These are phyloP conservation scores for Drosophila navojoa DNA, from an alignment of 1,140 invertebrate genomes.

Conservation along the genomic window DNA sequence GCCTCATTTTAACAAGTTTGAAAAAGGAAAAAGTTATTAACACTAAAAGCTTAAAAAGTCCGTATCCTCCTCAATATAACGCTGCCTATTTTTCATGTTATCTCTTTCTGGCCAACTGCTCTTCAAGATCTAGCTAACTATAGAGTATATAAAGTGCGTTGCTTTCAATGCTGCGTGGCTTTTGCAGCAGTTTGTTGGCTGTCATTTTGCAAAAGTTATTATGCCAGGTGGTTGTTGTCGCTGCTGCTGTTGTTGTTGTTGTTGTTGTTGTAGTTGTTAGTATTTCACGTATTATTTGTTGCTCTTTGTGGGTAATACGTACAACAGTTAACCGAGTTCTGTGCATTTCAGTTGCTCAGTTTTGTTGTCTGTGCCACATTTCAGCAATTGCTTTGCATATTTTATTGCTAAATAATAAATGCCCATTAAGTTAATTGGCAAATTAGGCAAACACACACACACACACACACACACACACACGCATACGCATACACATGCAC, in stretches of 20 bases:
- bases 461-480: conserved; percentile 31
- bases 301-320: conserved; percentile 57
- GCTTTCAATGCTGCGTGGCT: not conserved
- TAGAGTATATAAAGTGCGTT: conserved; percentile 46
- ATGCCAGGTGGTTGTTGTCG: conserved; percentile 57
- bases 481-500: conserved; percentile 29
- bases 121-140: not conserved
- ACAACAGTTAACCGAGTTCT: conserved; percentile 67
- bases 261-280: conserved; percentile 13
- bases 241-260: conserved; percentile 2
- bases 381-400: conserved; percentile 80
- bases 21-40: too few species aligned
- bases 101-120: not conserved
- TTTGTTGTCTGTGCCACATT: conserved; percentile 62
- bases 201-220: conserved; percentile 76
- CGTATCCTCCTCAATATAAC: too few species aligned
- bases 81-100: not conserved
- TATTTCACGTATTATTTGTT: conserved; percentile 32
- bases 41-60: too few species aligned
- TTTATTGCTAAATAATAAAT: conserved; percentile 83
- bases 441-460: conserved; percentile 71
- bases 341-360: conserved; percentile 25
- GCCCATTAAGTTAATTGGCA: conserved; percentile 82
- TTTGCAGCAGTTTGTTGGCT: conserved; percentile 69
- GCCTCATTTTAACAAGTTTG: too few species aligned